Base-by-base conservation (phyloP, 2,888 invertebrate genomes). In the Dryocosmus kuriphilus region DNA sequence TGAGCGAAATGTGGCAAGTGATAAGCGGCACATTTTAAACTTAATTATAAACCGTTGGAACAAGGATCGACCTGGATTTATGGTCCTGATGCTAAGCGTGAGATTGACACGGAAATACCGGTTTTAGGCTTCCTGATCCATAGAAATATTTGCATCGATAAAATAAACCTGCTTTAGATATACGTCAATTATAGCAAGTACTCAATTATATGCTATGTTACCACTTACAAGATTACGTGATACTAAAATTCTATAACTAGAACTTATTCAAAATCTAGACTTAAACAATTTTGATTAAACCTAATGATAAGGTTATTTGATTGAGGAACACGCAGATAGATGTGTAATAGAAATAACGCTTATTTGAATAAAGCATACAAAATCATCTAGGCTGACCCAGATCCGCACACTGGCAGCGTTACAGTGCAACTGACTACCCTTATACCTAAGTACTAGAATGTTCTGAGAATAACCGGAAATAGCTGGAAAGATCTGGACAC, bases 21-120 rank as follows among this genome's bases (percentile, higher is more conserved):
- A 32, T 71, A 71, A 71, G 71, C 55, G 71, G 71, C 30, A 71
- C 51, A 71, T 71, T 71, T 71, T 71, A 71, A 67, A 51, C 51
- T 6, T 71, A 71, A 71, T 71, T 71, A 71, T 71, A 71, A 71
- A 71, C 71, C 24, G 65, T 65, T 65, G 41, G 16, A 65, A 65
- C 30, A 51, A 51, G 71, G 51, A 32, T 30, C 27, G 41, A 16
- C 41, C 67, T 71, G 19, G 41, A 71, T 51, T 71, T 71, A 71
- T 30, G 41, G 51, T 27, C 67, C 41, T 71, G 46, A 71, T 46
- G 27, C 41, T 71, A 71, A 55, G 46, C 46, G 67, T 71, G 67
- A 71, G 67, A 71, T 71, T 71, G 46, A 71, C 22, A 32, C 30
- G 30, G 51, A 71, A 71, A 71, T 71, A 71, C 71, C 51, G 71